phyloP scores from a whole-genome alignment of 64 coral and sea anemone species.

The Montipora sp. region DNA sequence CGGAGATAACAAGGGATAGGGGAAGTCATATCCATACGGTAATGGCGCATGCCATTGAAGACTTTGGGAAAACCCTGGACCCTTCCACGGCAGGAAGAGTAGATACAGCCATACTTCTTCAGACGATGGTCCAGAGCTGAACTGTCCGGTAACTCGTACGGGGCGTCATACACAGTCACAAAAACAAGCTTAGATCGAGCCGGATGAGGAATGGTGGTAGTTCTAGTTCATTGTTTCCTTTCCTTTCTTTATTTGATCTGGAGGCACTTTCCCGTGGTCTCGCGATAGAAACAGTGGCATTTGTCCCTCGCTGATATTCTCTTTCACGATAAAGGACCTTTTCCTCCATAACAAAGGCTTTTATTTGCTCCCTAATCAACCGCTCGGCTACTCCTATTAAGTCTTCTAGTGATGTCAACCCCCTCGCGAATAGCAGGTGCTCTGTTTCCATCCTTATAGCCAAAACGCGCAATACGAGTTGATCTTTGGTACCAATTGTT shows the following conservation, averaged over 20 bases:
- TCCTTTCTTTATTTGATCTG: neutral
- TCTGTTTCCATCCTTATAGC: neutral
- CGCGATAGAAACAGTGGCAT: neutral
- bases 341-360: neutral
- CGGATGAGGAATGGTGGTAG: neutral
- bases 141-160: no score
- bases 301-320: neutral
- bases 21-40: no score
- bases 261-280: constrained; percentile 5
- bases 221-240: neutral
- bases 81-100: no score
- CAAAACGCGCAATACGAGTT: neutral
- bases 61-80: no score
- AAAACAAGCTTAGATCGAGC: no score
- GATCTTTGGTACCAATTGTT: neutral
- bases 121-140: no score
- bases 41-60: no score
- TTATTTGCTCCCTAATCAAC: neutral
- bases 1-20: no score
- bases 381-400: neutral
- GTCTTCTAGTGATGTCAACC: neutral
- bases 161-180: no score
- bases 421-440: neutral
- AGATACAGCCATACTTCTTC: no score
- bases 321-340: neutral